Evolutionary conservation across 2,888 invertebrate species (phyloP), one percentile per base, ranked within the genome.

Genomic region (Halocaridina rubra): DNA sequence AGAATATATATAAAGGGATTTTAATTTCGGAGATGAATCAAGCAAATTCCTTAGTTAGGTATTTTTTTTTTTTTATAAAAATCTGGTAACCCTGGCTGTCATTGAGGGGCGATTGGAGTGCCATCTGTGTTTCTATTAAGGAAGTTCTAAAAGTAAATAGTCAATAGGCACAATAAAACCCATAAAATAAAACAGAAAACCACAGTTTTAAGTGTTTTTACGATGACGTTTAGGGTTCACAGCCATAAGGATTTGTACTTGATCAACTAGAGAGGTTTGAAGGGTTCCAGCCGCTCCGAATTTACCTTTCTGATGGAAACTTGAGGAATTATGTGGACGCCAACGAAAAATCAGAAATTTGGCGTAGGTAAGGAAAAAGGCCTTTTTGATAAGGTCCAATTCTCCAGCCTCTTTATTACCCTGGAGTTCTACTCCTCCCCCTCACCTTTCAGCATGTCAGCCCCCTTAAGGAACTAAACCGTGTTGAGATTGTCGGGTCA

Each of bases 311-410:
- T 29, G 69, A 78, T 77, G 74, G 84, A 29, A 67, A 33, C 67
- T 64, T 74, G 75, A 86, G n/a, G n/a, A n/a, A n/a, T 75, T 71
- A 90, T 90, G 90, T 90, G 90, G 90, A 89, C 88, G 82, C 89
- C 89, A 33, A 89, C 90, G n/a, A 89, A 89, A 85, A 89, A 89
- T 77, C 89, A 89, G 85, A 90, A 90, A 88, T 89, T 89, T 81
- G 90, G 90, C 84, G 90, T 90, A 19, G 90, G 90, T 90, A 88
- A 89, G 90, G n/a, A n/a, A n/a, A n/a, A n/a, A n/a, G n/a, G n/a
- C n/a, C n/a, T n/a, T n/a, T n/a, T n/a, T n/a, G n/a, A n/a, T n/a
- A n/a, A n/a, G n/a, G n/a, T n/a, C n/a, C n/a, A n/a, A n/a, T n/a
- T n/a, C n/a, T n/a, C n/a, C n/a, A n/a, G n/a, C n/a, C n/a, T n/a